A percentile compares a stretch with the other conserved stretches of the same genome.
Evolutionary conservation across 2,888 invertebrate species (phyloP).

Genomic region (Parasteatoda lunata): DNA sequence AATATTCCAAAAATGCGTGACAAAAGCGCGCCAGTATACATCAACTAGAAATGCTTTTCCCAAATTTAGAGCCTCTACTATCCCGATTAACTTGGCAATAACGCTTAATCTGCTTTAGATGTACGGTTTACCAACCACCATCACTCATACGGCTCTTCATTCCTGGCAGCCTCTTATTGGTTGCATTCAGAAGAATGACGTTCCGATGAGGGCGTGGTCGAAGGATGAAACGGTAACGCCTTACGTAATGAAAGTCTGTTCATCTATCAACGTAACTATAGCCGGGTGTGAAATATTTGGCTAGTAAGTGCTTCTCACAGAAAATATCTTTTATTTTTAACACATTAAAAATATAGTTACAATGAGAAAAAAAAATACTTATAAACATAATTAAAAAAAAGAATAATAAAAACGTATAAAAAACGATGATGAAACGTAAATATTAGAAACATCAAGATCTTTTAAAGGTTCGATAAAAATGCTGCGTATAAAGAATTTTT

Average conservation of each 20-base stretch:
- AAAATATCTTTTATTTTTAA: too few relatives aligned
- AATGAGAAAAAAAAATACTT: too few relatives aligned
- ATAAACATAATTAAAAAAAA: too few relatives aligned
- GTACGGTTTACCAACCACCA: constrained; percentile 20
- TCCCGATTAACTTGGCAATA: constrained; percentile 42
- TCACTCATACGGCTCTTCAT: constrained; percentile 32
- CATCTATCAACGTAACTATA: constrained; percentile 39
- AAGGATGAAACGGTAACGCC: not conserved
- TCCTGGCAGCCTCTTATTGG: constrained; percentile 53
- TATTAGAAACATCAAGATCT: too few relatives aligned
- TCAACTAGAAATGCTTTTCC: constrained; percentile 23
- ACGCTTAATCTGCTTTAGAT: constrained; percentile 35
- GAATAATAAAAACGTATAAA: too few relatives aligned
- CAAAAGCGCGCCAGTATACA: constrained; percentile 10
- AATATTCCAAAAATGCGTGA: not conserved
- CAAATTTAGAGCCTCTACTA: constrained; percentile 25
- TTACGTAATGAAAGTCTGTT: constrained; percentile 12
- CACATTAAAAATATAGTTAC: too few relatives aligned
- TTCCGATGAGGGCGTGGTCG: not conserved
- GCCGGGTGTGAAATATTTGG: constrained; percentile 9
- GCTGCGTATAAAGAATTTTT: too few relatives aligned
- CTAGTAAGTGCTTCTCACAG: constrained; percentile 4
- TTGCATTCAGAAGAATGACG: constrained; percentile 4
- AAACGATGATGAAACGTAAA: too few relatives aligned
- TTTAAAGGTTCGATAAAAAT: too few relatives aligned